A percentile compares a stretch with the other conserved stretches of the same genome.
phyloP scores from a whole-genome alignment of 2,888 invertebrate species.

The Serrognathus titanus region DNA sequence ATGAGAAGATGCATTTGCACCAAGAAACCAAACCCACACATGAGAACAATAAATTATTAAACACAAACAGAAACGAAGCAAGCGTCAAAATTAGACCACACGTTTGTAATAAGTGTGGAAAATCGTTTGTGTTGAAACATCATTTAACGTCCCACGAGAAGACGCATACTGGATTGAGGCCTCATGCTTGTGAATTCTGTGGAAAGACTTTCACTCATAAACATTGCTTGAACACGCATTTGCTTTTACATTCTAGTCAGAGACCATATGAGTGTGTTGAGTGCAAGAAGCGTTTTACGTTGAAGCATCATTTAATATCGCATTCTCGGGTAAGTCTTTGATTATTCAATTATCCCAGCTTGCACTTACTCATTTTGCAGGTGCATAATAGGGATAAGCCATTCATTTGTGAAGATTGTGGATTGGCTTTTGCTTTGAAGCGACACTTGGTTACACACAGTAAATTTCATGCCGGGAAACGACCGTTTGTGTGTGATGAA shows the following conservation, averaged over 20 bases:
- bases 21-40: slow-evolving; percentile 52
- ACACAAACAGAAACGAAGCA: slow-evolving; percentile 5
- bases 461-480: slow-evolving; percentile 82
- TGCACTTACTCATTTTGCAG: slow-evolving; percentile 36
- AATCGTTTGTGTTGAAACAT: slow-evolving; percentile 79
- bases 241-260: slow-evolving; percentile 75
- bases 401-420: slow-evolving; percentile 79
- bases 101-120: slow-evolving; percentile 79
- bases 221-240: slow-evolving; percentile 79
- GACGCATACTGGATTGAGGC: slow-evolving; percentile 77
- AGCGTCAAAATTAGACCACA: slow-evolving; percentile 56
- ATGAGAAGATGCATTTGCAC: slow-evolving; percentile 79
- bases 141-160: slow-evolving; percentile 80
- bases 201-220: slow-evolving; percentile 80
- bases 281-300: slow-evolving; percentile 82
- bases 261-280: slow-evolving; percentile 79
- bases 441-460: slow-evolving; percentile 80
- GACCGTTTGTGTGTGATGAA: slow-evolving; percentile 81
- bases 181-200: slow-evolving; percentile 75
- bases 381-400: slow-evolving; percentile 78
- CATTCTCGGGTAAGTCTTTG: slow-evolving; percentile 63
- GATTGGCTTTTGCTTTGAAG: slow-evolving; percentile 76
- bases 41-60: slow-evolving; percentile 3
- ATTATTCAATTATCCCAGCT: background rate
- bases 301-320: slow-evolving; percentile 80